Conservation (phyloP, 2,888 invertebrate species). For the Unio pictorum region DNA sequence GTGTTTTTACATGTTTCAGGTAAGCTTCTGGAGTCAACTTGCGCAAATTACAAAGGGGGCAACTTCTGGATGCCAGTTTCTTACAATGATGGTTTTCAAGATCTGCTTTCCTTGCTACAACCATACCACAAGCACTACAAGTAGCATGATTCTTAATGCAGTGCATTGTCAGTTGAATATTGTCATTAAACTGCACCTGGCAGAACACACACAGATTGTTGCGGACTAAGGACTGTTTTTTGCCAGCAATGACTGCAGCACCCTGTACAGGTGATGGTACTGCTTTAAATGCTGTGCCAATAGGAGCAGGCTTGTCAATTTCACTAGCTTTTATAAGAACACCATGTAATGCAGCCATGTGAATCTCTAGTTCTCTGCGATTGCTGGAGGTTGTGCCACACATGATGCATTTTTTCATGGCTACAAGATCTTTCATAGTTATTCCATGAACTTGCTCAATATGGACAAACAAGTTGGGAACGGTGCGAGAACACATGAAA, state of each 20-base stretch:
- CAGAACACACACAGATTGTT: constrained; percentile 62
- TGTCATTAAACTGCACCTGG: constrained; percentile 59
- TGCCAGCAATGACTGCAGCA: neutral
- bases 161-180: constrained; percentile 61
- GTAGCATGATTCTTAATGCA: constrained; percentile 61
- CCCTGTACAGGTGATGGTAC: neutral
- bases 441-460: constrained; percentile 41
- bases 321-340: constrained; percentile 51
- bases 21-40: constrained; percentile 38
- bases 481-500: constrained; percentile 41
- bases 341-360: constrained; percentile 58
- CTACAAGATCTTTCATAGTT: constrained; percentile 43
- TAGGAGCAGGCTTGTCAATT: constrained; percentile 5
- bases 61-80: constrained; percentile 44
- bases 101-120: constrained; percentile 53
- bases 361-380: constrained; percentile 50
- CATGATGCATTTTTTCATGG: constrained; percentile 57
- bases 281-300: constrained; percentile 16
- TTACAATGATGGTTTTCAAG: constrained; percentile 54
- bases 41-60: constrained; percentile 51
- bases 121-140: constrained; percentile 64
- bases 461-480: constrained; percentile 42
- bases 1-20: constrained; percentile 46
- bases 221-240: constrained; percentile 8
- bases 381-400: constrained; percentile 55